These are phyloP conservation scores for Noctilio leporinus DNA, from an alignment of 2,113 vertebrate genomes.

Conservation along the genomic window DNA sequence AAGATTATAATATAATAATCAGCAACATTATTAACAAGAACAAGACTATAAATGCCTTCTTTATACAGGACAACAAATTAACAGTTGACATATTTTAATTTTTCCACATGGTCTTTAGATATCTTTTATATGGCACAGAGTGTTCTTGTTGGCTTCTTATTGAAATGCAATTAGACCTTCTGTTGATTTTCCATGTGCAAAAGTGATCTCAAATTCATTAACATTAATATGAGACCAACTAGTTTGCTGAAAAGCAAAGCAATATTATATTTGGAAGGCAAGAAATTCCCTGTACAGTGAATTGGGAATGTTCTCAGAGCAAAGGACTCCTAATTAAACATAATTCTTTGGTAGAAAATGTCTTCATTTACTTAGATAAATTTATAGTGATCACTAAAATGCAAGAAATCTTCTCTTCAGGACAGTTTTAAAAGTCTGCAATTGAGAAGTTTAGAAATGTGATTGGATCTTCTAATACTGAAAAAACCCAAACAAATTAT, in stretches of 20 bases:
- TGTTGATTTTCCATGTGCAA: conserved; percentile 56
- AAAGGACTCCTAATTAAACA: conserved; percentile 29
- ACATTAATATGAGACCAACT: conserved; percentile 41
- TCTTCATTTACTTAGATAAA: not conserved
- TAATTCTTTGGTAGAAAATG: conserved; percentile 27
- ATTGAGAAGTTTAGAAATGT: conserved; percentile 34
- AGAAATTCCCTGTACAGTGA: not conserved
- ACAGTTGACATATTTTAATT: not conserved
- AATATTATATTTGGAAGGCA: not conserved
- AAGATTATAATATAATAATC: not conserved
- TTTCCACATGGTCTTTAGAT: not conserved
- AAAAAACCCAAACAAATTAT: not conserved
- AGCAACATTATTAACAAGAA: not conserved
- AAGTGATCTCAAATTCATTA: conserved; percentile 54
- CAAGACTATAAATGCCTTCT: not conserved
- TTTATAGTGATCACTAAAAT: conserved; percentile 8
- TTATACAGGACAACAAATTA: not conserved
- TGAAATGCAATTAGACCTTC: conserved; percentile 24
- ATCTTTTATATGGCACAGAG: not conserved
- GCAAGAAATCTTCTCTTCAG: conserved; percentile 18
- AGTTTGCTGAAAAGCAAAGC: conserved; percentile 17
- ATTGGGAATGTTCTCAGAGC: conserved; percentile 29
- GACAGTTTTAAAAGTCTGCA: not conserved
- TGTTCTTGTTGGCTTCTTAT: not conserved
- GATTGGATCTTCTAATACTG: not conserved